A percentile compares a stretch with the other conserved stretches of the same genome.
phyloP scores from a whole-genome alignment of 2,113 vertebrate genomes.

The Hypanus sabinus region DNA sequence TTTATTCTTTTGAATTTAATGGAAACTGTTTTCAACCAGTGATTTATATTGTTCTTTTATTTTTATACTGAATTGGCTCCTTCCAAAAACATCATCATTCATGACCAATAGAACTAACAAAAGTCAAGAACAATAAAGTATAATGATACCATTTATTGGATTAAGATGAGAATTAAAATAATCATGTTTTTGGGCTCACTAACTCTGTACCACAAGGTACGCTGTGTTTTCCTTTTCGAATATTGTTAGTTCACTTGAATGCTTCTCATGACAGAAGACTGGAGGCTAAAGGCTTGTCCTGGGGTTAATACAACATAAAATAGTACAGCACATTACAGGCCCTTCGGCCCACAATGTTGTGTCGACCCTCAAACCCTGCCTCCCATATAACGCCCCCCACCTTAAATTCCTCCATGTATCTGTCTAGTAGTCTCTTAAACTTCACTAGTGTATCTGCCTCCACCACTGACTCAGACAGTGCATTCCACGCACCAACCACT shows the following conservation, averaged over 20 bases:
- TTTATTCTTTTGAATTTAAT: constrained; percentile 30
- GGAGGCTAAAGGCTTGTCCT: too few relatives aligned
- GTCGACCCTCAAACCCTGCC: too few relatives aligned
- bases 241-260: neutral
- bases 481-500: too few relatives aligned
- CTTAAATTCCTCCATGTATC: too few relatives aligned
- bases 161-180: constrained; percentile 27
- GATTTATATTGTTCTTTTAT: constrained; percentile 22
- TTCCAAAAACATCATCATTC: neutral
- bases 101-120: neutral
- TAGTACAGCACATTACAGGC: too few relatives aligned
- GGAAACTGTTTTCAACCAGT: neutral
- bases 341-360: too few relatives aligned
- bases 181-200: neutral
- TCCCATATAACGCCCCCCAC: too few relatives aligned
- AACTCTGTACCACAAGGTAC: neutral
- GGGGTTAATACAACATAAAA: too few relatives aligned
- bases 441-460: too few relatives aligned
- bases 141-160: neutral
- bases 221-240: neutral
- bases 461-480: too few relatives aligned
- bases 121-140: neutral
- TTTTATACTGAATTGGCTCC: neutral
- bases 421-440: too few relatives aligned
- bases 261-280: neutral